Base-by-base conservation (phyloP, 2,113 vertebrate genomes). In the Guaruba guarouba region DNA sequence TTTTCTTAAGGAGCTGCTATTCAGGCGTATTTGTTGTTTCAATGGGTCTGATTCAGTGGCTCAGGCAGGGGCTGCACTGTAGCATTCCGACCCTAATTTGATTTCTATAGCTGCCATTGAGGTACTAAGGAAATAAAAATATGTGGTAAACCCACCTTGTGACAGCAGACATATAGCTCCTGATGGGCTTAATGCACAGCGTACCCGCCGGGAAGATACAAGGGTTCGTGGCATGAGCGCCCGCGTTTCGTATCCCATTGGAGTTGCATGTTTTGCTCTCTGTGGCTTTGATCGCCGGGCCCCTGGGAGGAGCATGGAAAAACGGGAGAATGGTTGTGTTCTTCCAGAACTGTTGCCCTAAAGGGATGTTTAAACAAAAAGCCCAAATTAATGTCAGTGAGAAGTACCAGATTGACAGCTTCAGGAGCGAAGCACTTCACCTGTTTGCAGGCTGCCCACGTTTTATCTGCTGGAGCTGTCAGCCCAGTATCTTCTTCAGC, bases 41-140 rank as follows among this genome's bases (percentile, higher is more conserved):
- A 95, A 94, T 96, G 95, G 61, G 24, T 70, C 96, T 97, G 95
- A 97, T 94, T 96, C 96, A 74, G 39, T 92, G 91, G 67, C 88
- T 96, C 77, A 88, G 88, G 74, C 66, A 69, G 92, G 85, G 97
- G 52, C 67, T 66, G 91, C 94, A 95, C 89, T 90, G 92, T 80
- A 90, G 94, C 86, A 70, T 49, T 94, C 35, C 19, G 66, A 28
- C 70, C 64, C 66, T 90, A 68, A 96, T 95, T 68, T 97, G 91
- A 93, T 97, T 97, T 97, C 93, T 92, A 88, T 81, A 96, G 81
- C 86, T 92, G 90, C 74, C 78, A 67, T 91, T 94, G 79, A 90
- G 88, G 80, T 91, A 70, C 61, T 87, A 73, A 96, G 90, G 94
- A 82, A 73, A 61, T 82, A 70, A 62, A 77, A 92, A 11, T 87